A percentile compares a stretch with the other conserved stretches of the same genome.
phyloP scores from a whole-genome alignment of 2,797 vertebrate species.

The Labeo calbasu region DNA sequence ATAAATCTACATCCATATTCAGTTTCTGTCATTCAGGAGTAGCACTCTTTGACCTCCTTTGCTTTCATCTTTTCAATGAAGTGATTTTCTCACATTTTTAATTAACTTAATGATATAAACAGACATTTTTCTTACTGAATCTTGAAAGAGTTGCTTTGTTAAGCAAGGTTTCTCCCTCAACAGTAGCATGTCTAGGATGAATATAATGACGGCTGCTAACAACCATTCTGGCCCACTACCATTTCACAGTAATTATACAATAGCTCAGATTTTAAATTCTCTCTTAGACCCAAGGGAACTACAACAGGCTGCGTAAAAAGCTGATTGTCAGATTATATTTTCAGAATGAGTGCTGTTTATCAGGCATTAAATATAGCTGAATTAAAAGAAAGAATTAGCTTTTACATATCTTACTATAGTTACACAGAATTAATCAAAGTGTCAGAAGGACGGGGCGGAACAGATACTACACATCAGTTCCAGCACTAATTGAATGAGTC shows the following conservation, averaged over 20 bases:
- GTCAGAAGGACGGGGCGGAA: conserved; percentile 23
- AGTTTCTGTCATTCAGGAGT: neutral
- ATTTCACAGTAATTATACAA: conserved; percentile 39
- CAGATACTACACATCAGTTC: conserved; percentile 22
- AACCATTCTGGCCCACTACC: conserved; percentile 17
- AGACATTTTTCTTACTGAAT: neutral
- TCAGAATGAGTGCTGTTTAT: conserved; percentile 28
- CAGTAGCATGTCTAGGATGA: neutral
- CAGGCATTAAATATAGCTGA: conserved; percentile 22
- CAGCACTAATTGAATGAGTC: conserved; percentile 28
- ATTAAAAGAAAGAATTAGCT: conserved; percentile 29
- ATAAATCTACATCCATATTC: neutral
- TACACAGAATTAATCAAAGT: conserved; percentile 22
- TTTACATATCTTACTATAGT: conserved; percentile 21
- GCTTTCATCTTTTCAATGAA: conserved; percentile 4
- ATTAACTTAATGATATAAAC: neutral
- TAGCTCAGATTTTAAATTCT: conserved; percentile 26
- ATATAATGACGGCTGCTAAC: neutral
- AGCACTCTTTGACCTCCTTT: neutral
- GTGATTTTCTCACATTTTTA: neutral
- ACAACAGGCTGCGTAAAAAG: neutral
- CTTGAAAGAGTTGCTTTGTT: neutral
- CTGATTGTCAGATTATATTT: neutral
- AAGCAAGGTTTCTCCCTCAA: neutral
- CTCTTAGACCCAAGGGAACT: conserved; percentile 19